phyloP scores from a whole-genome alignment of 2,797 vertebrate species.

The Decapterus maruadsi region DNA sequence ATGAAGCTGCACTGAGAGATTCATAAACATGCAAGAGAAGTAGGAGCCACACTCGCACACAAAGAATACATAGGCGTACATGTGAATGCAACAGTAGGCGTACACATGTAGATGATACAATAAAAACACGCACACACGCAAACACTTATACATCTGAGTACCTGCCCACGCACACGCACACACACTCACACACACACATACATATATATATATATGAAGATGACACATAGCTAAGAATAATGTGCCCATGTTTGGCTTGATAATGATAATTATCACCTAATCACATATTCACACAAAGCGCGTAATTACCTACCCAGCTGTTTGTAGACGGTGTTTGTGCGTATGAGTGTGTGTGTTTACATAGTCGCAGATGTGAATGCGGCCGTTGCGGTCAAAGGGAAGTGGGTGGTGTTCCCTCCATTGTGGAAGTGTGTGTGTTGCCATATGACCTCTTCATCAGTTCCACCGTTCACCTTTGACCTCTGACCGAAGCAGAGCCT shows the following conservation, averaged over 20 bases:
- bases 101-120: slow-evolving; percentile 4
- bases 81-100: not conserved
- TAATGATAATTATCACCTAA: slow-evolving; percentile 69
- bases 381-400: slow-evolving; percentile 62
- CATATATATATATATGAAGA: not conserved
- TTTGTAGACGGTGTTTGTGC: slow-evolving; percentile 34
- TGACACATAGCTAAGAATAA: slow-evolving; percentile 41
- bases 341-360: slow-evolving; percentile 14
- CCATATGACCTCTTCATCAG: slow-evolving; percentile 65
- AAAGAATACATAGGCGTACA: not conserved
- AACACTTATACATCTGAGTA: not conserved
- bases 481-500: slow-evolving; percentile 22
- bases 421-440: slow-evolving; percentile 76
- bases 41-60: not conserved
- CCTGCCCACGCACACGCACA: not conserved
- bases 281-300: slow-evolving; percentile 50
- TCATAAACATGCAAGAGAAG: slow-evolving; percentile 36
- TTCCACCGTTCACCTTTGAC: slow-evolving; percentile 54
- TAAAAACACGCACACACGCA: slow-evolving; percentile 4
- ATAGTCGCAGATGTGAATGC: slow-evolving; percentile 5
- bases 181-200: not conserved
- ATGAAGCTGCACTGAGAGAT: slow-evolving; percentile 47
- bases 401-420: slow-evolving; percentile 52
- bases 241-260: slow-evolving; percentile 52
- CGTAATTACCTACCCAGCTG: slow-evolving; percentile 57